phyloP scores from a whole-genome alignment of 2,888 invertebrate genomes.

The Crepidodera aurea region DNA sequence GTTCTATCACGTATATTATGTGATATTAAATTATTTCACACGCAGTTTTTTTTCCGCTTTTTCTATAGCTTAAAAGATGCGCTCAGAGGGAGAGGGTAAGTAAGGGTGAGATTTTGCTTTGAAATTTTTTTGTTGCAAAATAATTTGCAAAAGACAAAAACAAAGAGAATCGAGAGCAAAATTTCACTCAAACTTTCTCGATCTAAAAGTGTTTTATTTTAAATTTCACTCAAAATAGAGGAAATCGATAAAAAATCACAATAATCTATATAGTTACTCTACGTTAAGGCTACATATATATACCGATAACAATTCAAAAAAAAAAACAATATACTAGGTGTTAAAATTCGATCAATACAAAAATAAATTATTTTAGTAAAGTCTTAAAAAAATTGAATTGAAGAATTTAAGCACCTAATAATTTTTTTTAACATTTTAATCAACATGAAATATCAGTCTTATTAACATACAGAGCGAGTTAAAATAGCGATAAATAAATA shows the following conservation, averaged over 20 bases:
- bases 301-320: neutral
- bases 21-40: constrained; percentile 16
- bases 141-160: too few relatives aligned
- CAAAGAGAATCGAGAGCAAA: too few relatives aligned
- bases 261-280: too few relatives aligned
- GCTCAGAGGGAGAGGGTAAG: too few relatives aligned
- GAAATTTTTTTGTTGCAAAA: too few relatives aligned
- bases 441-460: constrained; percentile 7
- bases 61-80: too few relatives aligned
- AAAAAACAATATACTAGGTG: neutral
- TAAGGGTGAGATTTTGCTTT: too few relatives aligned
- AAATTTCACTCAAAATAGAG: too few relatives aligned
- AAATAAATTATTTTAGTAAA: neutral
- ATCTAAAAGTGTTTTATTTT: too few relatives aligned
- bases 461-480: constrained; percentile 12
- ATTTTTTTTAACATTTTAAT: neutral
- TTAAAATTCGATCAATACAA: neutral
- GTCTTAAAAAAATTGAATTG: neutral
- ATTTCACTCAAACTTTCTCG: too few relatives aligned
- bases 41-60: too few relatives aligned
- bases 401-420: neutral
- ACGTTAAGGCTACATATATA: neutral
- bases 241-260: too few relatives aligned
- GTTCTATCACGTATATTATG: constrained; percentile 28
- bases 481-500: neutral